Percentiles rank a stretch among this genome's conserved stretches.
These are phyloP conservation scores for Bothrops alternatus DNA, from an alignment of 2,797 vertebrate genomes.

Conservation along the genomic window DNA sequence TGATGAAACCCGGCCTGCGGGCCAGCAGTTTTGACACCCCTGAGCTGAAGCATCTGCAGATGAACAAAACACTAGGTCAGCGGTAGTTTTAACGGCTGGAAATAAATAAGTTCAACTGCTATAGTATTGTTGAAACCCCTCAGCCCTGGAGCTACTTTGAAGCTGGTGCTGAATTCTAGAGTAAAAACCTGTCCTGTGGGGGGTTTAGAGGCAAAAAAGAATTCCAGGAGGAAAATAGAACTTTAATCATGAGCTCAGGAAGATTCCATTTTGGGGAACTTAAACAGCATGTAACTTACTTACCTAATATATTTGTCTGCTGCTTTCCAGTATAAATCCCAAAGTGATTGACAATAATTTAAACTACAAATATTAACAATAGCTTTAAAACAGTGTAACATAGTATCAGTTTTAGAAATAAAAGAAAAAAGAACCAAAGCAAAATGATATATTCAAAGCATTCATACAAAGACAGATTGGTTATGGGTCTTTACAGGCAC, in stretches of 20 bases:
- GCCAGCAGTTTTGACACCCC: no score
- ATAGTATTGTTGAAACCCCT: background rate
- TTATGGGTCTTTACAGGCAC: background rate
- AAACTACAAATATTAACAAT: background rate
- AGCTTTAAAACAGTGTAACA: background rate
- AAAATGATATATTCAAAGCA: background rate
- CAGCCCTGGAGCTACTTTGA: background rate
- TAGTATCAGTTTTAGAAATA: background rate
- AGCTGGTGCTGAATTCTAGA: background rate
- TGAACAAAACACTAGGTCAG: background rate
- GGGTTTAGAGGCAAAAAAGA: background rate
- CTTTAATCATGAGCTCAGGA: background rate
- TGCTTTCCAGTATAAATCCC: background rate
- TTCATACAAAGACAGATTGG: background rate
- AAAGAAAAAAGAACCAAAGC: background rate
- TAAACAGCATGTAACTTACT: background rate
- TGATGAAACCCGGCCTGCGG: no score
- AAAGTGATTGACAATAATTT: background rate
- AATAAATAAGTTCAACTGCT: background rate
- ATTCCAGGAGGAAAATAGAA: background rate
- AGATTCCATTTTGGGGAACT: background rate
- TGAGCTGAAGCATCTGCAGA: background rate
- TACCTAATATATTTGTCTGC: background rate
- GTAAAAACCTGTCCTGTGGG: background rate
- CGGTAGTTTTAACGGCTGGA: background rate